These are phyloP conservation scores for Drosophila monieri DNA, from an alignment of 2,888 invertebrate species.

Conservation along the genomic window DNA sequence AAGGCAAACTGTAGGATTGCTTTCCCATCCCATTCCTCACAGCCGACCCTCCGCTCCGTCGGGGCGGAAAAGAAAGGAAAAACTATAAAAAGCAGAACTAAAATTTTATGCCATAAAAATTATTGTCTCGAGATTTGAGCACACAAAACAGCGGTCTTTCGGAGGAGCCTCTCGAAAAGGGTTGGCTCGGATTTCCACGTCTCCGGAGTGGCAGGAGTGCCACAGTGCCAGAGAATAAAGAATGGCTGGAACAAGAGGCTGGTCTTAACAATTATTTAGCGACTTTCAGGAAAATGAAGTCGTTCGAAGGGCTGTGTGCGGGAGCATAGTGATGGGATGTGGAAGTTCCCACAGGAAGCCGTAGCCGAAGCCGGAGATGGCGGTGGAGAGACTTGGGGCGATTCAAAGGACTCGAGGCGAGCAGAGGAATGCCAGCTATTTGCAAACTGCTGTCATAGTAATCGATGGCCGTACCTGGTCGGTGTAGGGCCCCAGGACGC, in stretches of 20 bases:
- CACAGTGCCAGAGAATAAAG: neutral
- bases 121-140: constrained; percentile 75
- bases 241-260: constrained; percentile 1
- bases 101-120: constrained; percentile 74
- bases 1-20: constrained; percentile 32
- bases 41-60: neutral
- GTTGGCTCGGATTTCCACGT: constrained; percentile 25
- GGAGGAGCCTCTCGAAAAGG: constrained; percentile 15
- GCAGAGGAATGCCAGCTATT: constrained; percentile 19
- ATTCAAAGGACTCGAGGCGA: neutral
- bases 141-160: constrained; percentile 18
- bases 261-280: constrained; percentile 15
- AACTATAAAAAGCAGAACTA: constrained; percentile 66
- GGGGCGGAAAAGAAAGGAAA: constrained; percentile 15
- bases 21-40: neutral
- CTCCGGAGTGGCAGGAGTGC: neutral
- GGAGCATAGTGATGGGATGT: neutral
- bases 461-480: constrained; percentile 24
- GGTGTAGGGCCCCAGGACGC: neutral
- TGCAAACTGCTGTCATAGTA: constrained; percentile 25
- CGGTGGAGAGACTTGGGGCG: neutral
- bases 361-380: neutral
- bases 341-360: neutral
- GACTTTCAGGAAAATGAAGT: constrained; percentile 34
- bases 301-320: constrained; percentile 11